A percentile compares a stretch with the other conserved stretches of the same genome.
Conservation (phyloP, 2,888 invertebrate species). For the Reticulitermes lucifugus region DNA sequence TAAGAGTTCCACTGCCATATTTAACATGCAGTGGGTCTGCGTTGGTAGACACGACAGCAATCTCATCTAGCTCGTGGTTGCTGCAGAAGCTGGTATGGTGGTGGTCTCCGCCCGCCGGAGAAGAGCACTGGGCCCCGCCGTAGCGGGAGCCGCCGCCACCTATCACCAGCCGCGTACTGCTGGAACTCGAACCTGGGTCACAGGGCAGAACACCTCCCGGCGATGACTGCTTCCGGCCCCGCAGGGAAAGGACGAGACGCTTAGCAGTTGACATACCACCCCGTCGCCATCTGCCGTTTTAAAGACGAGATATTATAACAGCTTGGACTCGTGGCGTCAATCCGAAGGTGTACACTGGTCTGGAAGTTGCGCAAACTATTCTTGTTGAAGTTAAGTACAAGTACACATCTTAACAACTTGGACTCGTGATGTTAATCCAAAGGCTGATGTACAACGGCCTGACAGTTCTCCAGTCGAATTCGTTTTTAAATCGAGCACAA, state of each 20-base stretch:
- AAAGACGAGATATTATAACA: too few relatives aligned
- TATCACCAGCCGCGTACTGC: conserved; percentile 49
- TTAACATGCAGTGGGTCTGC: conserved; percentile 68
- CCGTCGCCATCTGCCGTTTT: not conserved
- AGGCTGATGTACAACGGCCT: too few relatives aligned
- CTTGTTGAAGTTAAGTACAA: too few relatives aligned
- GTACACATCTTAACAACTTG: too few relatives aligned
- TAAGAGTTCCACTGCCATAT: conserved; percentile 69
- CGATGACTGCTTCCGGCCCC: conserved; percentile 63
- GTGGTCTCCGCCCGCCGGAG: conserved; percentile 29
- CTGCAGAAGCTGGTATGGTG: conserved; percentile 60
- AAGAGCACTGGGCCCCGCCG: conserved; percentile 27
- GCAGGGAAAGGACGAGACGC: conserved; percentile 72
- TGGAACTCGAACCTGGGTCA: conserved; percentile 54
- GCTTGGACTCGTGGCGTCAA: too few relatives aligned
- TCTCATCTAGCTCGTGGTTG: conserved; percentile 74
- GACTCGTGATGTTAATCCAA: too few relatives aligned
- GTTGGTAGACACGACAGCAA: conserved; percentile 73
- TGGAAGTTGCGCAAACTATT: too few relatives aligned
- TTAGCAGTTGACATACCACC: conserved; percentile 72
- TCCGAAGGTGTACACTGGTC: too few relatives aligned
- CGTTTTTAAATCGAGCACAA: too few relatives aligned
- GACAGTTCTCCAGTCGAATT: too few relatives aligned
- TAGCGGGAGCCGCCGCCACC: conserved; percentile 40
- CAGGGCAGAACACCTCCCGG: conserved; percentile 60